Conservation (phyloP, 2,113 vertebrate genomes). For the Dromas ardeola region DNA sequence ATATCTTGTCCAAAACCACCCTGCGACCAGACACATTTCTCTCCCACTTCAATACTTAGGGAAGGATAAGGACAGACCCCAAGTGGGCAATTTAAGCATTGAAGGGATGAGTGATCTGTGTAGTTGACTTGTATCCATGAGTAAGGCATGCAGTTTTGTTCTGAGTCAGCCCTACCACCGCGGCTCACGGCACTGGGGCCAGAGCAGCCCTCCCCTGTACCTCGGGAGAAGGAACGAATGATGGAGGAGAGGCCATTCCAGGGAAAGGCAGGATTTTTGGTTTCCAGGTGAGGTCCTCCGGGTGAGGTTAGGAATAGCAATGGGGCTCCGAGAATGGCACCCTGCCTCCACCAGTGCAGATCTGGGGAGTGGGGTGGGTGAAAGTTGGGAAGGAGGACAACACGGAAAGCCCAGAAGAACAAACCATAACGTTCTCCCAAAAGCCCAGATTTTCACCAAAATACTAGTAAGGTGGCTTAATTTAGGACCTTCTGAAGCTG, state of each 20-base stretch:
- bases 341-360: not conserved
- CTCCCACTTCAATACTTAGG: not conserved
- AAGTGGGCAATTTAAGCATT: not conserved
- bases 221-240: accelerated
- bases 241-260: not conserved
- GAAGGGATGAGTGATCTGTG: not conserved
- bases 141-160: not conserved
- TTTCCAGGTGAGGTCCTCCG: not conserved
- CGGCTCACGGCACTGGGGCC: not conserved
- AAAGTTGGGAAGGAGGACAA: not conserved
- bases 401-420: not conserved
- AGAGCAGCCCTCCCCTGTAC: not conserved
- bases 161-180: accelerated
- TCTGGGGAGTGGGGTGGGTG: not conserved
- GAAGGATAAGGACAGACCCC: not conserved
- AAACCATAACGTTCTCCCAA: not conserved
- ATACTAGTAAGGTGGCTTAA: not conserved
- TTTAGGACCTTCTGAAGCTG: not conserved
- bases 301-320: not conserved
- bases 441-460: not conserved
- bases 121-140: accelerated
- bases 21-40: not conserved
- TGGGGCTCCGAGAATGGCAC: not conserved
- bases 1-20: not conserved
- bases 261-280: not conserved